Evolutionary conservation across 2,797 vertebrate genomes (phyloP).

Genomic region (Toxotes lorentzi): DNA sequence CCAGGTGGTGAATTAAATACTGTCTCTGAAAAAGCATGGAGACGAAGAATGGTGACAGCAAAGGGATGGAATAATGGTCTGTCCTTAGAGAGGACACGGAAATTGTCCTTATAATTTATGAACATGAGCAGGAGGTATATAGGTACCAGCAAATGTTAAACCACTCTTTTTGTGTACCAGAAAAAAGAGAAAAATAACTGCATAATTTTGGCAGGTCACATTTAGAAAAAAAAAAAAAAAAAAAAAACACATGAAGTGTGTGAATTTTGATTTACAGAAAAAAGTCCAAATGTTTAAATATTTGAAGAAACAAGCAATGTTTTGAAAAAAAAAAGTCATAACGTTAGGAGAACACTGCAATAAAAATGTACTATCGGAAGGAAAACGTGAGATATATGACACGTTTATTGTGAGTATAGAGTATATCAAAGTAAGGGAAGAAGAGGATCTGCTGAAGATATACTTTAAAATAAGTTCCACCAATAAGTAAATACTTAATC

Average conservation of each 20-base stretch:
- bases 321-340: neutral
- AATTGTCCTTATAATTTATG: neutral
- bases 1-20: constrained; percentile 13
- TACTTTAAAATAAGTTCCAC: neutral
- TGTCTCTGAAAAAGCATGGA: neutral
- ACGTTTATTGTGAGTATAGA: neutral
- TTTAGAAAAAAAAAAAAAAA: neutral
- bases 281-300: neutral
- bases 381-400: neutral
- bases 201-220: neutral
- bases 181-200: neutral
- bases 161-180: neutral
- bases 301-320: neutral
- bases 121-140: neutral
- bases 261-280: neutral
- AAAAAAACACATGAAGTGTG: too few species aligned
- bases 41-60: neutral
- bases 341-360: neutral
- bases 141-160: neutral
- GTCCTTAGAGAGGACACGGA: neutral
- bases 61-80: neutral
- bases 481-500: neutral
- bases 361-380: neutral
- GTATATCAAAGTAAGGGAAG: neutral
- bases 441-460: neutral